Conservation (phyloP, 92 coral and sea anemone genomes). For the Palythoa grandiflora region DNA sequence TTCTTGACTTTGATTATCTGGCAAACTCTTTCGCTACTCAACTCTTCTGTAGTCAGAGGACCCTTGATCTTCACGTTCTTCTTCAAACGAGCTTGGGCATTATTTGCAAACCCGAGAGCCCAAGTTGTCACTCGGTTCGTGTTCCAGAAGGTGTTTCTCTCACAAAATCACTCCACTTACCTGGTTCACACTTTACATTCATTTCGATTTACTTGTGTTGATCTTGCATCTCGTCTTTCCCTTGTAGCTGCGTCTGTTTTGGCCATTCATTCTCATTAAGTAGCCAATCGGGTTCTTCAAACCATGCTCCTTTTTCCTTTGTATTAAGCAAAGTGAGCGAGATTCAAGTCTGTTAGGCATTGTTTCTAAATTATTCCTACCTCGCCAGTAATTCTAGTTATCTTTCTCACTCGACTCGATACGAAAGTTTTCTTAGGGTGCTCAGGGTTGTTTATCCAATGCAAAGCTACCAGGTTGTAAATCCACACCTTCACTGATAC, state of each 20-base stretch:
- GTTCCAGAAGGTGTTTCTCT: slow-evolving; percentile 60
- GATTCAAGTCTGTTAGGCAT: slow-evolving; percentile 55
- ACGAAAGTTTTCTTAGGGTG: slow-evolving; percentile 73
- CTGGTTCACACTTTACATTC: slow-evolving; percentile 38
- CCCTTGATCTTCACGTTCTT: slow-evolving; percentile 33
- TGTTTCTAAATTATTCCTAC: background rate
- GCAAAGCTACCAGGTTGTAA: slow-evolving; percentile 66
- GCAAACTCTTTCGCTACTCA: slow-evolving; percentile 34
- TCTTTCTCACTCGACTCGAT: slow-evolving; percentile 65
- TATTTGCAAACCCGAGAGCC: slow-evolving; percentile 56
- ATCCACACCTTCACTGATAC: slow-evolving; percentile 45
- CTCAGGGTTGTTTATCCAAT: slow-evolving; percentile 75
- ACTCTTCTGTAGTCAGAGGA: slow-evolving; percentile 66
- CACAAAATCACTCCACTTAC: slow-evolving; percentile 67
- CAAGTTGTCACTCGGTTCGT: slow-evolving; percentile 62
- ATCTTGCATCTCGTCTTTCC: slow-evolving; percentile 33
- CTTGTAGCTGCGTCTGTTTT: slow-evolving; percentile 43
- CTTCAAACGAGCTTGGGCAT: slow-evolving; percentile 37
- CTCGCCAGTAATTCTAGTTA: slow-evolving; percentile 27
- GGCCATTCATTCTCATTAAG: slow-evolving; percentile 57
- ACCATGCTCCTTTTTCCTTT: slow-evolving; percentile 69
- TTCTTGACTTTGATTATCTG: slow-evolving; percentile 61
- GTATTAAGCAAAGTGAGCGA: slow-evolving; percentile 68
- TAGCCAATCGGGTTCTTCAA: slow-evolving; percentile 61
- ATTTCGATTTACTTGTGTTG: slow-evolving; percentile 52